Evolutionary conservation across 2,888 invertebrate genomes (phyloP).

Genomic region (Acleris literana): DNA sequence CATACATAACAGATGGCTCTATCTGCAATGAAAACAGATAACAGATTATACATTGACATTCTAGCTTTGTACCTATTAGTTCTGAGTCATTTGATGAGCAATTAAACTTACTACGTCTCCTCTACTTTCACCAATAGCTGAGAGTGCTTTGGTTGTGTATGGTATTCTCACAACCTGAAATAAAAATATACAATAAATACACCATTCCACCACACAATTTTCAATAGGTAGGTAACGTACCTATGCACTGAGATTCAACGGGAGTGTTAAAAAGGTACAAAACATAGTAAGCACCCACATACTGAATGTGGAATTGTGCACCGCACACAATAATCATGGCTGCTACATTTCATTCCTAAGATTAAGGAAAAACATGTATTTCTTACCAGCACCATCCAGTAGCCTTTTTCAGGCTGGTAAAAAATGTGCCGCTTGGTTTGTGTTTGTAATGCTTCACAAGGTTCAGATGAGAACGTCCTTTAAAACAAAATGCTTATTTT

Average conservation of each 20-base stretch:
- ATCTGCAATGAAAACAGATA: constrained; percentile 55
- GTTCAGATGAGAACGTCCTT: constrained; percentile 91
- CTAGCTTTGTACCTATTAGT: neutral
- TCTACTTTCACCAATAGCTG: constrained; percentile 90
- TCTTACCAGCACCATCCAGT: constrained; percentile 95
- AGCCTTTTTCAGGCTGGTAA: constrained; percentile 92
- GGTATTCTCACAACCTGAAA: constrained; percentile 90
- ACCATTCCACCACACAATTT: neutral
- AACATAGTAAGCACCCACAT: too few species aligned
- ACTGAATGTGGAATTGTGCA: too few species aligned
- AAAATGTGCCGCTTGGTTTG: constrained; percentile 95
- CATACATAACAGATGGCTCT: constrained; percentile 73
- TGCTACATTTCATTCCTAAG: neutral
- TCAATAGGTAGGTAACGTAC: neutral
- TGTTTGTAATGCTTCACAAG: constrained; percentile 94
- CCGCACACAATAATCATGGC: too few species aligned
- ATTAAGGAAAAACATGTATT: neutral
- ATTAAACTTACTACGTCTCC: constrained; percentile 88
- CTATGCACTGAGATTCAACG: too few species aligned
- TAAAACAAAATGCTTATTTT: neutral
- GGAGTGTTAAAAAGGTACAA: too few species aligned
- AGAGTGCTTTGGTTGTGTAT: constrained; percentile 86
- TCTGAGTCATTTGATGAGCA: neutral
- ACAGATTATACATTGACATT: neutral
- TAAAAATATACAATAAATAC: constrained; percentile 12